Base-by-base conservation (phyloP, 2,888 invertebrate genomes). In the Apodemia zela region DNA sequence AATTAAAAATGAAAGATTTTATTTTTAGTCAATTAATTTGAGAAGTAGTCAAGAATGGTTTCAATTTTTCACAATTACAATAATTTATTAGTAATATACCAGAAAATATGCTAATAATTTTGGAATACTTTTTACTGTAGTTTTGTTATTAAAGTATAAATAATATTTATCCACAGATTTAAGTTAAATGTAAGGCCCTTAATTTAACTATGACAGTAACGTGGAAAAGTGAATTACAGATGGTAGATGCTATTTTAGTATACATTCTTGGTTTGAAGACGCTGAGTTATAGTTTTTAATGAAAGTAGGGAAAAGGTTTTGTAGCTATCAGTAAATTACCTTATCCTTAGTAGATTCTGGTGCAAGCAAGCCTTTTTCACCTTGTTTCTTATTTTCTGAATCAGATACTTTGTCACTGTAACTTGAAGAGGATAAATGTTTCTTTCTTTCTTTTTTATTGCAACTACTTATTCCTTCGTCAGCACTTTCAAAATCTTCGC, bases 401-500 rank as follows among this genome's bases (percentile, higher is more conserved):
- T 82, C 82, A 38, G 77, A 73, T 71, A 82, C 69, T 57, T 78
- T 84, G 71, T 87, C 87, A 73, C 88, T 88, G 67, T 85, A 86
- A 71, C 87, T 89, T 61, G 89, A 87, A 1, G 88, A 88, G 11
- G 85, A 89, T 62, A 82, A 72, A 49, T 86, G 78, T 68, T 86
- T 84, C 63, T 84, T 86, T 65, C 84, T 79, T 61, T 82, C 86
- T 63, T 82, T 85, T 71, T 81, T 87, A 57, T 82, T 81, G 25
- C 78, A 72, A 61, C 71, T 80, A 17, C 80, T 84, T 18, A 85
- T 85, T 42, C 94, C 95, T 75, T 96, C 96, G 73, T 96, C 95
- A 5, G 96, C 96, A 85, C 96, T 96, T 82, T 95, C 95, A 78
- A 95, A 96, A 76, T 93, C 94, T 74, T 95, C 96, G 81, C 95